Conservation (phyloP, 2,113 vertebrate species). For the Phalacrocorax aristotelis region DNA sequence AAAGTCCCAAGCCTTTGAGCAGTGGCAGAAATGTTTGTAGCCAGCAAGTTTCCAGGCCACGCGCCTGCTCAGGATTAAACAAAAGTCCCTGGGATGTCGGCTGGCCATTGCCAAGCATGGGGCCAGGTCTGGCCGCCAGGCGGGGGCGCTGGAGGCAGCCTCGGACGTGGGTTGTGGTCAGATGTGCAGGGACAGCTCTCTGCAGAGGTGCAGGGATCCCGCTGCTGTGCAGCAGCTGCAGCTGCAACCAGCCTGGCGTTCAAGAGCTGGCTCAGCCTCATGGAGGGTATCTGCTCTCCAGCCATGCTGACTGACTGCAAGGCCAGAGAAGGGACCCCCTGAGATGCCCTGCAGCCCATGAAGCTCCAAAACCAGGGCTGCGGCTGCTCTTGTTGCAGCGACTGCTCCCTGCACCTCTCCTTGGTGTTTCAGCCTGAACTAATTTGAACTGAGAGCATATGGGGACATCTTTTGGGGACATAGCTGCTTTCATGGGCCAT, state of each 20-base stretch:
- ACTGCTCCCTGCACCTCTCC: slow-evolving; percentile 13
- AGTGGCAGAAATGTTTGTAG: slow-evolving; percentile 15
- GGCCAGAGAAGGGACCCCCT: background rate
- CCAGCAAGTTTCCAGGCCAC: slow-evolving; percentile 41
- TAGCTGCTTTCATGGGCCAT: slow-evolving; percentile 38
- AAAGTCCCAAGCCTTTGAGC: background rate
- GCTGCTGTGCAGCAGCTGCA: background rate
- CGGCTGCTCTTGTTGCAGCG: background rate
- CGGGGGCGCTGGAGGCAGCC: background rate
- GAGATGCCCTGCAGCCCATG: background rate
- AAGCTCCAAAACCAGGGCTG: background rate
- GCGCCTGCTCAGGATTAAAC: background rate
- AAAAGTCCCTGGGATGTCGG: background rate
- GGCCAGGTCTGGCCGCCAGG: background rate
- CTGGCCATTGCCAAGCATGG: background rate
- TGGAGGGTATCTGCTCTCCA: background rate
- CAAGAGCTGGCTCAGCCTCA: background rate
- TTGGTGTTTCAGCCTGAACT: slow-evolving; percentile 57
- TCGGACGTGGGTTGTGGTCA: background rate
- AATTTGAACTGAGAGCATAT: slow-evolving; percentile 55
- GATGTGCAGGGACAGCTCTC: background rate
- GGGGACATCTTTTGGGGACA: slow-evolving; percentile 38
- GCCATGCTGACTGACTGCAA: background rate
- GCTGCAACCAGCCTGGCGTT: background rate
- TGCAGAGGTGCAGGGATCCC: background rate